Conservation (phyloP, 2,797 vertebrate species). For the Characodon lateralis region DNA sequence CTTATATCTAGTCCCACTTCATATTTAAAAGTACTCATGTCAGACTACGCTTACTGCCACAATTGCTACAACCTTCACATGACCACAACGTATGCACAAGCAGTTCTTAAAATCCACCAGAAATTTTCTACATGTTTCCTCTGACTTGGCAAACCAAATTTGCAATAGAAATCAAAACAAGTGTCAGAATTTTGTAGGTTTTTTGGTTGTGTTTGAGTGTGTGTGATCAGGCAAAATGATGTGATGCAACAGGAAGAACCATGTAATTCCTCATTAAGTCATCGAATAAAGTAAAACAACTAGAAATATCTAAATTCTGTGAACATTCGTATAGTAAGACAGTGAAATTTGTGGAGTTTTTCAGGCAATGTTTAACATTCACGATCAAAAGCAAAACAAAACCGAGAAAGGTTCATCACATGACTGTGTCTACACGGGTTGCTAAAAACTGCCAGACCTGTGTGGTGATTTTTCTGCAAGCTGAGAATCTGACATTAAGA, state of each 20-base stretch:
- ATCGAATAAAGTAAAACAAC: constrained; percentile 30
- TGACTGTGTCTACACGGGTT: constrained; percentile 21
- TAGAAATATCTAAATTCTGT: constrained; percentile 50
- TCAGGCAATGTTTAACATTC: constrained; percentile 67
- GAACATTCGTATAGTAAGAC: constrained; percentile 75
- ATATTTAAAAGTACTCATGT: constrained; percentile 11
- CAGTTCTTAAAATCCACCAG: constrained; percentile 19
- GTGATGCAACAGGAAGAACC: constrained; percentile 42
- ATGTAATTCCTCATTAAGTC: constrained; percentile 37
- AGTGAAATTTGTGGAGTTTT: constrained; percentile 59
- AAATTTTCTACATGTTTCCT: constrained; percentile 12
- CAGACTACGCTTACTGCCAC: constrained; percentile 52
- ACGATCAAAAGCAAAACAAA: constrained; percentile 35
- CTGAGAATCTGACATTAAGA: constrained; percentile 35
- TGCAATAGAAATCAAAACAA: neutral
- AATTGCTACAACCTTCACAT: constrained; percentile 37
- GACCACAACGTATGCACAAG: constrained; percentile 31
- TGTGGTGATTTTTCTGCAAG: constrained; percentile 46
- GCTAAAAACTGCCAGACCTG: constrained; percentile 38
- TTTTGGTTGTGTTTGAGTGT: constrained; percentile 2
- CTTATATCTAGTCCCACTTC: constrained; percentile 30
- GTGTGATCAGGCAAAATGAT: constrained; percentile 36
- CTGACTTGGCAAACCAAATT: constrained; percentile 32
- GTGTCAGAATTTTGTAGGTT: neutral
- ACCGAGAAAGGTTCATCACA: constrained; percentile 25